Percentiles rank a stretch among this genome's conserved stretches.
Evolutionary conservation across 2,888 invertebrate genomes (phyloP).

Genomic region (Stenichneumon culpator): DNA sequence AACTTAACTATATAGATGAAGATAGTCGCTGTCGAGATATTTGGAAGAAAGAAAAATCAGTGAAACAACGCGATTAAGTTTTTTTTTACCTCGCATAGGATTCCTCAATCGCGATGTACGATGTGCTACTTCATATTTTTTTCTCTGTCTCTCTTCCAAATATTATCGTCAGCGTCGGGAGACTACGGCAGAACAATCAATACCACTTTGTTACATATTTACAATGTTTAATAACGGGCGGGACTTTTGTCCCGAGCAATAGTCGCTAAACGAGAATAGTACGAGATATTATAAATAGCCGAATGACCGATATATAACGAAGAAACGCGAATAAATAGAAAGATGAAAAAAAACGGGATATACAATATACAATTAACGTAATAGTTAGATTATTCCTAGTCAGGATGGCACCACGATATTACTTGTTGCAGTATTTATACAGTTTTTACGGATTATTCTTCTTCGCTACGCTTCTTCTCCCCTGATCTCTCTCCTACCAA

Average conservation of each 20-base stretch:
- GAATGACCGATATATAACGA: constrained; percentile 64
- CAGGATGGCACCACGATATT: constrained; percentile 83
- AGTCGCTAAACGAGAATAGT: constrained; percentile 75
- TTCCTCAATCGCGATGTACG: constrained; percentile 8
- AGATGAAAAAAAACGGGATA: constrained; percentile 50
- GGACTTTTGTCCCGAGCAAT: constrained; percentile 84
- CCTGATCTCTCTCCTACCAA: background rate
- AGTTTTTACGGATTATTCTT: constrained; percentile 77
- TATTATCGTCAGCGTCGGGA: constrained; percentile 46
- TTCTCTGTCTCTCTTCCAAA: background rate
- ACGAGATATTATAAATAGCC: constrained; percentile 68
- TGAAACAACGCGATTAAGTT: constrained; percentile 24
- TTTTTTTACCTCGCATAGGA: constrained; percentile 16
- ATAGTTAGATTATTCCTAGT: constrained; percentile 81
- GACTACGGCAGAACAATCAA: constrained; percentile 80
- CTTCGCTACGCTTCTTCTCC: constrained; percentile 56
- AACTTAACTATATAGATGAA: constrained; percentile 59
- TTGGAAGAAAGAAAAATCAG: constrained; percentile 14
- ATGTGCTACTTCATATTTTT: constrained; percentile 6
- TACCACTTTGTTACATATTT: constrained; percentile 85
- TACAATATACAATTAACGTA: constrained; percentile 66
- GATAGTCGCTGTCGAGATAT: constrained; percentile 45
- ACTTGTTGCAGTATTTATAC: constrained; percentile 84
- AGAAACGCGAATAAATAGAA: constrained; percentile 49
- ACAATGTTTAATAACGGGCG: constrained; percentile 82